Evolutionary conservation across 2,888 invertebrate species (phyloP).

Genomic region (Suillia variegata): DNA sequence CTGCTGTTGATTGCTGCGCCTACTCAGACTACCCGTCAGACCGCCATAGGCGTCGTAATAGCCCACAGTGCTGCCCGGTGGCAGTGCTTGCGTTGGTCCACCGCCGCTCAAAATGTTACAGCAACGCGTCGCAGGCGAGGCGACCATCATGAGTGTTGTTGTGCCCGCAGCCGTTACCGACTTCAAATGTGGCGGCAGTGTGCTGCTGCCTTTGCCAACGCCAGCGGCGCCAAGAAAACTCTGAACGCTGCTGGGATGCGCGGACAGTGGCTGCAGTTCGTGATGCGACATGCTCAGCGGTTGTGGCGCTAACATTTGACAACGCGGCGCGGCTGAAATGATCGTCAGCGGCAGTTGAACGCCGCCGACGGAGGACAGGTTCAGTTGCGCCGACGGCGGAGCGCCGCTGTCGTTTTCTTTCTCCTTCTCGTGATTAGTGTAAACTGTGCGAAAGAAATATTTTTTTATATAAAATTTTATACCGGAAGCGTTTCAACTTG

Average conservation of each 20-base stretch:
- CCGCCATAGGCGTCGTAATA: conserved; percentile 48
- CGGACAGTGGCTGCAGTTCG: not conserved
- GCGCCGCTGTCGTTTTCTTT: conserved; percentile 56
- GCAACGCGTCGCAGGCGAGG: conserved; percentile 52
- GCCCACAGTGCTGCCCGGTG: conserved; percentile 35
- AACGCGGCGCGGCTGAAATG: conserved; percentile 56
- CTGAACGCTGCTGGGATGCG: conserved; percentile 33
- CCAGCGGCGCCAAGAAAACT: conserved; percentile 44
- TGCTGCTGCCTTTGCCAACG: conserved; percentile 16
- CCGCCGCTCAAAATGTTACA: conserved; percentile 50
- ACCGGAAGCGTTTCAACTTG: too few species aligned
- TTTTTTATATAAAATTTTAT: conserved; percentile 1
- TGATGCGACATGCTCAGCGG: conserved; percentile 30
- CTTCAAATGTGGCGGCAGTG: conserved; percentile 27
- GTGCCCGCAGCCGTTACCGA: conserved; percentile 29
- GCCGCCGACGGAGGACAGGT: conserved; percentile 14
- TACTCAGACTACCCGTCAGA: conserved; percentile 48
- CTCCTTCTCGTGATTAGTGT: conserved; percentile 59
- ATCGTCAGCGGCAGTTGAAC: conserved; percentile 57
- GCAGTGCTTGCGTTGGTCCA: conserved; percentile 26
- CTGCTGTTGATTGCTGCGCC: conserved; percentile 40
- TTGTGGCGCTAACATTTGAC: conserved; percentile 42
- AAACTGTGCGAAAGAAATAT: conserved; percentile 44
- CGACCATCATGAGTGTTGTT: conserved; percentile 26
- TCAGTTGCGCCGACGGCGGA: conserved; percentile 29